A percentile compares a stretch with the other conserved stretches of the same genome.
Conservation (phyloP, 2,888 invertebrate genomes). For the Drosophila leonis region DNA sequence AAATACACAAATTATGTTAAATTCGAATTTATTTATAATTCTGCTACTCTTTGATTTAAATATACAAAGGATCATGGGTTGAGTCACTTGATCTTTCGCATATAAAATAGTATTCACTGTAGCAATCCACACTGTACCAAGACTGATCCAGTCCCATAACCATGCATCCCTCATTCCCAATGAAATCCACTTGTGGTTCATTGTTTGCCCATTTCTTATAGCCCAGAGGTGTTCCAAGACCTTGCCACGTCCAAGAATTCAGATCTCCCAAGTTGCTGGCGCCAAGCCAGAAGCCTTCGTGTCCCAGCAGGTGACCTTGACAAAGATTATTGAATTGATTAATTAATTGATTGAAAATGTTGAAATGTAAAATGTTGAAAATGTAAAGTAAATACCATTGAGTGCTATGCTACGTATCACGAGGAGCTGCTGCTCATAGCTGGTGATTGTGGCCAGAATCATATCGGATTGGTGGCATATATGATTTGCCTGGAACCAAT, state of each 20-base stretch:
- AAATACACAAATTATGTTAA: too few species aligned
- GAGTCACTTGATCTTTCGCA: conserved; percentile 40
- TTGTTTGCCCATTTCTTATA: conserved; percentile 47
- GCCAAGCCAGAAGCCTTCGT: conserved; percentile 58
- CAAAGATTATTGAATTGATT: too few species aligned
- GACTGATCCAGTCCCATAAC: conserved; percentile 31
- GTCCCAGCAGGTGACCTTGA: conserved; percentile 32
- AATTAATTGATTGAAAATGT: too few species aligned
- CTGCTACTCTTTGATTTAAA: too few species aligned
- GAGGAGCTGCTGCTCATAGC: conserved; percentile 31
- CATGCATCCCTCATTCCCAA: conserved; percentile 34
- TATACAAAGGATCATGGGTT: too few species aligned
- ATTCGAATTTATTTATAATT: too few species aligned
- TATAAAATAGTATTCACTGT: conserved; percentile 46
- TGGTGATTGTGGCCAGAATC: conserved; percentile 56
- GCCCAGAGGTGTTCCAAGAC: conserved; percentile 48
- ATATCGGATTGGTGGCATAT: conserved; percentile 49
- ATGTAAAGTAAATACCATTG: conserved; percentile 23
- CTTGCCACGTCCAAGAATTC: conserved; percentile 52
- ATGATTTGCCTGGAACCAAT: conserved; percentile 55
- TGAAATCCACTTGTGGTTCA: conserved; percentile 37
- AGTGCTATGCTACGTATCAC: conserved; percentile 31
- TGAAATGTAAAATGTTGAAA: neutral
- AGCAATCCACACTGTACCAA: conserved; percentile 58
- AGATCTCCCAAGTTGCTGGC: conserved; percentile 49